phyloP scores from a whole-genome alignment of 2,888 invertebrate species.

The Lapara coniferarum region DNA sequence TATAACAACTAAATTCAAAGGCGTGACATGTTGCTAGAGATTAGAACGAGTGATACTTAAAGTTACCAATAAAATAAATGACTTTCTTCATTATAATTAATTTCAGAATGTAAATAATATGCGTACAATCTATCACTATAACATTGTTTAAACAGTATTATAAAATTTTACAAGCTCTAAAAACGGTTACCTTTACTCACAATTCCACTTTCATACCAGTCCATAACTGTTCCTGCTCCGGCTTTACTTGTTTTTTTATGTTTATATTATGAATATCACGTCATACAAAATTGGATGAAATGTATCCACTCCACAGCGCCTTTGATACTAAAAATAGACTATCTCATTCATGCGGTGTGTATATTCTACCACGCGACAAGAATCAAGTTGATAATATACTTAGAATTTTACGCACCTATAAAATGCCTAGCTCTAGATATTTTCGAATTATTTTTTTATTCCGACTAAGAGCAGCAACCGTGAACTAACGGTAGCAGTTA shows the following conservation, averaged over 20 bases:
- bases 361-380: no score
- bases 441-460: no score
- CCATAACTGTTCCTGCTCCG: conserved; percentile 12
- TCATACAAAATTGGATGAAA: conserved; percentile 3
- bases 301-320: background rate
- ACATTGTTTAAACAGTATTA: conserved; percentile 1
- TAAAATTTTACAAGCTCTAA: conserved; percentile 5
- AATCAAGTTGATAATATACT: no score
- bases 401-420: no score
- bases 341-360: background rate
- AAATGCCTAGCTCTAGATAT: no score
- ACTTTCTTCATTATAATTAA: no score
- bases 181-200: conserved; percentile 3
- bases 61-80: no score
- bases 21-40: no score
- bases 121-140: background rate
- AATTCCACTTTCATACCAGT: conserved; percentile 11
- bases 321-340: background rate
- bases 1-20: no score
- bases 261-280: conserved; percentile 2
- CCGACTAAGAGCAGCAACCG: no score
- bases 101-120: background rate
- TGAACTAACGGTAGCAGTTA: no score
- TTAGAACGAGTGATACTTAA: no score
- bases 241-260: background rate